Percentiles rank a stretch among this genome's conserved stretches.
These are phyloP conservation scores for Exocentrus adspersus DNA, from an alignment of 2,888 invertebrate species.

Conservation along the genomic window DNA sequence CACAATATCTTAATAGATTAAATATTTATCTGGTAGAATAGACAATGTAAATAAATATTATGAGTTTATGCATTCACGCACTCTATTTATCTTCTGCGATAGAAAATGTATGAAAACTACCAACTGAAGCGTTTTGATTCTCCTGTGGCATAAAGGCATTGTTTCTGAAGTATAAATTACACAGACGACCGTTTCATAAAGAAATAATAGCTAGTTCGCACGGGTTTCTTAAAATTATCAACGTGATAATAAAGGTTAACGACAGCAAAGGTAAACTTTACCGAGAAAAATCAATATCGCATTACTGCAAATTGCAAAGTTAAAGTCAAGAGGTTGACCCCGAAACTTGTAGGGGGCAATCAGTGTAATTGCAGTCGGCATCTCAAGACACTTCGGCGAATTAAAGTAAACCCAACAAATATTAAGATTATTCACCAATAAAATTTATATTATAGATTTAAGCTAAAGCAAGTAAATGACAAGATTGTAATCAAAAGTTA, in stretches of 20 bases:
- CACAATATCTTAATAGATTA: no score
- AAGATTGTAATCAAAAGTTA: no score
- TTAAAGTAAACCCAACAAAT: no score
- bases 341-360: neutral
- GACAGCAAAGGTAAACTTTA: slow-evolving; percentile 36
- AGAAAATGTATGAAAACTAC: no score
- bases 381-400: no score
- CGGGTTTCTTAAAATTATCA: slow-evolving; percentile 42
- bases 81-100: no score
- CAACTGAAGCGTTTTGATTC: neutral
- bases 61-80: no score
- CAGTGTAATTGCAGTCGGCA: neutral
- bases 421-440: no score
- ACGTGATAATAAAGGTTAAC: slow-evolving; percentile 43
- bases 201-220: slow-evolving; percentile 37
- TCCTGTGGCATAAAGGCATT: neutral
- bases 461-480: no score
- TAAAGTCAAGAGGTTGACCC: neutral
- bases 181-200: slow-evolving; percentile 34
- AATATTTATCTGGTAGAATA: no score
- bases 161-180: slow-evolving; percentile 37
- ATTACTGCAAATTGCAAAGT: slow-evolving; percentile 16
- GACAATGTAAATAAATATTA: no score
- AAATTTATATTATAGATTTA: no score
- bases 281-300: slow-evolving; percentile 22